Evolutionary conservation across 2,888 invertebrate species (phyloP).

Genomic region (Dryadula phaetusa): DNA sequence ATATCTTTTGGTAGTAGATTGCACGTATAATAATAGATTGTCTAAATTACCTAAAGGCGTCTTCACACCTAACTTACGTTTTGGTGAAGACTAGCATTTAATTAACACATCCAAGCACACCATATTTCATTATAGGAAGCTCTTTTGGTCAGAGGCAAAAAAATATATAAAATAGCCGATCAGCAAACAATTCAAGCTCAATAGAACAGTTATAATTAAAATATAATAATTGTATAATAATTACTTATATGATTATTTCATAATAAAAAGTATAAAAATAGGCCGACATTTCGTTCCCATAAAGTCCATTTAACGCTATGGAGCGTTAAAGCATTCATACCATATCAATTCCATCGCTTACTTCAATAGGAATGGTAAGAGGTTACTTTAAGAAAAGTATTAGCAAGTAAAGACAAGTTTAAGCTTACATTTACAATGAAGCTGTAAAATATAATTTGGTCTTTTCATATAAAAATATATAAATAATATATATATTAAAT

Average conservation of each 20-base stretch:
- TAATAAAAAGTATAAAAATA: slow-evolving; percentile 25
- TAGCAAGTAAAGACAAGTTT: background rate
- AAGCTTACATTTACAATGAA: slow-evolving; percentile 16
- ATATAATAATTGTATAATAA: background rate
- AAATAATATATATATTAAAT: slow-evolving; percentile 4
- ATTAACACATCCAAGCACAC: slow-evolving; percentile 29
- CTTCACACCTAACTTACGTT: slow-evolving; percentile 56
- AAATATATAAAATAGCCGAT: slow-evolving; percentile 2
- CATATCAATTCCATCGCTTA: slow-evolving; percentile 34
- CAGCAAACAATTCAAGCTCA: background rate
- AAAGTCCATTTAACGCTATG: background rate
- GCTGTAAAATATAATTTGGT: slow-evolving; percentile 10
- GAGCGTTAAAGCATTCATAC: slow-evolving; percentile 6
- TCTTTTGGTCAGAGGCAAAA: slow-evolving; percentile 28
- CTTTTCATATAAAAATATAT: slow-evolving; percentile 9
- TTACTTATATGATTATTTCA: slow-evolving; percentile 16
- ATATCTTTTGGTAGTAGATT: slow-evolving; percentile 52
- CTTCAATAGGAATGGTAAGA: slow-evolving; percentile 30
- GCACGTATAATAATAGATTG: slow-evolving; percentile 42
- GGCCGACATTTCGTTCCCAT: slow-evolving; percentile 7
- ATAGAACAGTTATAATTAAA: slow-evolving; percentile 1
- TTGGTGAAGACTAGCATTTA: slow-evolving; percentile 59
- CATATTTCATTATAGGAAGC: slow-evolving; percentile 24
- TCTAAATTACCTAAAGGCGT: slow-evolving; percentile 43
- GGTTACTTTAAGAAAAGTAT: background rate